Base-by-base conservation (phyloP, 2,113 vertebrate species). In the Lates calcarifer region DNA sequence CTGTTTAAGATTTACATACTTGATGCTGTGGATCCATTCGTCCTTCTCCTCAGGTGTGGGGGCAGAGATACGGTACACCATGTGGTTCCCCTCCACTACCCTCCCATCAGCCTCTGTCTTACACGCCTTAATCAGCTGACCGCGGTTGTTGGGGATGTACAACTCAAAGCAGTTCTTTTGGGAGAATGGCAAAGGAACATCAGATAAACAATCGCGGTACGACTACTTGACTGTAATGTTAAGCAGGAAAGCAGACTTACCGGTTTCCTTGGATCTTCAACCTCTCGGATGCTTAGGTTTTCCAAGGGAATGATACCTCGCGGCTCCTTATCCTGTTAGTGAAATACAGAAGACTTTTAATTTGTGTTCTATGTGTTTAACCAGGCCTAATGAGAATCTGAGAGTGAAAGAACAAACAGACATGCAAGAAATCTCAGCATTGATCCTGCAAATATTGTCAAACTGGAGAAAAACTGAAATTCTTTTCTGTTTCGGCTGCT, bases 11-110 rank as follows among this genome's bases (percentile, higher is more conserved):
- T 63, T 45, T 24, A 80, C 87, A 41, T 93, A 98, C 97, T 96
- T 96, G 90, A 98, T 98, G 91, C 95, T 97, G 92, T 98, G 97
- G 90, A 98, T 98, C 97, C 97, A 98, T 80, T 97, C 97, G 0
- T 97, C 97, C 91, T 97, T 98, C 92, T 98, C 97, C 91, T 97
- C 97, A 3, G 96, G 96, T 1, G 97, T 97, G n/a, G 97, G 97
- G 3, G 97, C 97, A 0, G 96, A 98, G 91, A 98, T 98, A 7
- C 97, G 95, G 79, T 98, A 98, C n/a, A 98, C 97, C 91, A 95
- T 96, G 93, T 98, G 97, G 91, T 98, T 98, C 7, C 97, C 97
- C 75, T 98, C 97, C 4, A 98, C 97, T 78, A 98, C 97, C 0
- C 97, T 94, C 0, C 97, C 97, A 0, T 98, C 97, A 0, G 97